Percentiles rank a stretch among this genome's conserved stretches.
Evolutionary conservation across 1,140 invertebrate genomes (phyloP).

Genomic region (Cotesia vestalis): DNA sequence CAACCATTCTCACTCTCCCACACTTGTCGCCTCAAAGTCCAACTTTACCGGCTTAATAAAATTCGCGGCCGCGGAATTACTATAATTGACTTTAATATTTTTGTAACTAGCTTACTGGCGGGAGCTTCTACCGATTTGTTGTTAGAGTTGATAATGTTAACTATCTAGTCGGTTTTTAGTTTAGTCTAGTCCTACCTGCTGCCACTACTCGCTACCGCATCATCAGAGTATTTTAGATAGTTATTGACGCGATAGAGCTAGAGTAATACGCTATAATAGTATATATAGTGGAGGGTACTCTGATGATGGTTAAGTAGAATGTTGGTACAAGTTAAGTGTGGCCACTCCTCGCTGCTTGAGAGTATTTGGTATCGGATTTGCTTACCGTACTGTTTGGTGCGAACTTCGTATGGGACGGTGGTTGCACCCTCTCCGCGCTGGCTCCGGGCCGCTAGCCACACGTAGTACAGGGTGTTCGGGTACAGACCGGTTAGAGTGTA

Average conservation of each 20-base stretch:
- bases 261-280: not conserved
- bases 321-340: slow-evolving; percentile 26
- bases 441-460: slow-evolving; percentile 93
- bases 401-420: slow-evolving; percentile 91
- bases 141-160: slow-evolving; percentile 29
- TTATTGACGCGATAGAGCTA: not conserved
- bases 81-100: slow-evolving; percentile 25
- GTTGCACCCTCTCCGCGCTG: slow-evolving; percentile 92
- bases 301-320: slow-evolving; percentile 18
- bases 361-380: slow-evolving; percentile 51
- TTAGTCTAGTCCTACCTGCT: slow-evolving; percentile 57
- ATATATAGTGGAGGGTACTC: not conserved
- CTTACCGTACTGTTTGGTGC: slow-evolving; percentile 98
- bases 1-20: slow-evolving; percentile 68
- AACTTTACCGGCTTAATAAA: not conserved
- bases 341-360: slow-evolving; percentile 64
- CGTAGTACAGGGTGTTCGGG: slow-evolving; percentile 95
- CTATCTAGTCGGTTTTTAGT: too few relatives aligned
- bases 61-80: not conserved
- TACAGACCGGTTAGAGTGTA: slow-evolving; percentile 89
- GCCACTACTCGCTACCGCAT: slow-evolving; percentile 43
- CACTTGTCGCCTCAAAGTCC: slow-evolving; percentile 48
- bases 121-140: slow-evolving; percentile 61
- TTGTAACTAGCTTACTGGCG: slow-evolving; percentile 60
- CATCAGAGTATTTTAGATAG: slow-evolving; percentile 20